Evolutionary conservation across 2,797 vertebrate genomes (phyloP).

Genomic region (Acanthis flammea): DNA sequence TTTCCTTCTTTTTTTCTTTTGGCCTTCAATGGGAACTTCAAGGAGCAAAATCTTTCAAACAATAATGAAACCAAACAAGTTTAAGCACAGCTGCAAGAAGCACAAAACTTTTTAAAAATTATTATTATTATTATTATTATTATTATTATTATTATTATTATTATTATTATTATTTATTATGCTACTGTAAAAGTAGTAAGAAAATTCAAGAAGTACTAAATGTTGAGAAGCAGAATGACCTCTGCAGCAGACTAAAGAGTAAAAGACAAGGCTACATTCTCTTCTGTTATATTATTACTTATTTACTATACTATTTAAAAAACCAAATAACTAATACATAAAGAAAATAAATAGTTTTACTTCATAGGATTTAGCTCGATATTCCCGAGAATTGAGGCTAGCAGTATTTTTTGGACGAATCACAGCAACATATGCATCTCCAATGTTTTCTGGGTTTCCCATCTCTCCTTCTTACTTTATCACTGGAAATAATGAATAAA

Average conservation of each 20-base stretch:
- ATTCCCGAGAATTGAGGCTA: constrained; percentile 95
- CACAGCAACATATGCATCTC: constrained; percentile 92
- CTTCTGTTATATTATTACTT: neutral
- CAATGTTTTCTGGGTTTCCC: constrained; percentile 89
- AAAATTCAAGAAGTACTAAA: neutral
- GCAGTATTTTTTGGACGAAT: constrained; percentile 95
- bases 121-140: neutral
- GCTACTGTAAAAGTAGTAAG: neutral
- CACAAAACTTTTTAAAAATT: neutral
- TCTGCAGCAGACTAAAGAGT: neutral
- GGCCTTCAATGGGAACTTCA: constrained; percentile 94
- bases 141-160: neutral
- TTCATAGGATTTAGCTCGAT: constrained; percentile 95
- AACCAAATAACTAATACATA: neutral
- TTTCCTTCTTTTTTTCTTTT: constrained; percentile 96
- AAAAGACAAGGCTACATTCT: neutral
- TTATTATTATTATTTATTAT: neutral
- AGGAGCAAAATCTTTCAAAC: constrained; percentile 89
- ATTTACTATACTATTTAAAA: neutral
- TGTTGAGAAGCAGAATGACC: neutral
- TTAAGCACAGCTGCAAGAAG: constrained; percentile 3
- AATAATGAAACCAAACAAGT: constrained; percentile 26
- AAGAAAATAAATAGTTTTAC: constrained; percentile 71
- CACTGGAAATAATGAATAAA: constrained; percentile 57
- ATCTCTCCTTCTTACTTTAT: constrained; percentile 72